Conservation (phyloP, 2,888 invertebrate species). For the Philopedon plagiatum region DNA sequence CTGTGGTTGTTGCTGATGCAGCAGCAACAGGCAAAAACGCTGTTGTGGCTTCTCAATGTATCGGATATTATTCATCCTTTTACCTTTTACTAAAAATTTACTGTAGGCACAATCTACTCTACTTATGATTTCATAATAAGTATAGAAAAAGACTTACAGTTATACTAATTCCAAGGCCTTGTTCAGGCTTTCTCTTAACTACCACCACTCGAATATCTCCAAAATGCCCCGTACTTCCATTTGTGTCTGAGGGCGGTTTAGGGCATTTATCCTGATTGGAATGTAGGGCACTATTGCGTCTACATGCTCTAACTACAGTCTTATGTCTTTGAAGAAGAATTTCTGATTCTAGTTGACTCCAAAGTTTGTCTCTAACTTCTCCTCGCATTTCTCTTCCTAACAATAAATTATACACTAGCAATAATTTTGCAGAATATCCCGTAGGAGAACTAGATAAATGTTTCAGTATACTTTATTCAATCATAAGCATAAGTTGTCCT, state of each 20-base stretch:
- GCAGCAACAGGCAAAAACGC: too few relatives aligned
- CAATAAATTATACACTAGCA: slow-evolving; percentile 33
- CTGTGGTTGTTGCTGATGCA: too few relatives aligned
- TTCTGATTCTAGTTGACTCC: slow-evolving; percentile 88
- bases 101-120: too few relatives aligned
- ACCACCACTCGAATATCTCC: slow-evolving; percentile 76
- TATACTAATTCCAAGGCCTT: slow-evolving; percentile 88
- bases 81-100: too few relatives aligned
- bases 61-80: too few relatives aligned
- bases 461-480: too few relatives aligned
- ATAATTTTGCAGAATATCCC: too few relatives aligned
- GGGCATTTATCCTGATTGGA: slow-evolving; percentile 60
- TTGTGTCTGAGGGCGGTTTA: slow-evolving; percentile 58
- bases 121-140: too few relatives aligned
- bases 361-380: slow-evolving; percentile 83
- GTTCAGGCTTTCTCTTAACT: slow-evolving; percentile 80
- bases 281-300: slow-evolving; percentile 69
- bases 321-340: slow-evolving; percentile 89
- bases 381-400: slow-evolving; percentile 81
- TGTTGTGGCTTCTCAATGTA: too few relatives aligned
- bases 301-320: slow-evolving; percentile 80
- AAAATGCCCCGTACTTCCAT: slow-evolving; percentile 66
- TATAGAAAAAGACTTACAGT: slow-evolving; percentile 76
- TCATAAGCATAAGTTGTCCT: too few relatives aligned
- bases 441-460: too few relatives aligned